Base-by-base conservation (phyloP, 2,797 vertebrate species). In the Hypotaenidia philippensis region DNA sequence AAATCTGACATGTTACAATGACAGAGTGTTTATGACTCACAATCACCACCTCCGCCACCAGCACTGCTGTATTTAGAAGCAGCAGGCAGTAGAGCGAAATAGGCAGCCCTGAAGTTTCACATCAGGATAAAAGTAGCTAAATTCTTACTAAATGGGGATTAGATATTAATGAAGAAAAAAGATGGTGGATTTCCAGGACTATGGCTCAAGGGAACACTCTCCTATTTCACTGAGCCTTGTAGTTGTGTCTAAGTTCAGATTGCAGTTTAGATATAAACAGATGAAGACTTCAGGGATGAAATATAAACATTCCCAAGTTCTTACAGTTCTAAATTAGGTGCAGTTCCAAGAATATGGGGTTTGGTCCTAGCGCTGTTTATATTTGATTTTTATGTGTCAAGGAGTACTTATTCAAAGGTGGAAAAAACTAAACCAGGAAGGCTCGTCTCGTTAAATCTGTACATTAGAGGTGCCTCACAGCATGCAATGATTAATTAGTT, bases 21-120 rank as follows among this genome's bases (percentile, higher is more conserved):
- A 96, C 95, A 96, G 94, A 97, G 95, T 96, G 95, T 97, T 97
- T 98, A 97, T 97, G 96, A 97, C 95, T 98, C 96, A 95, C 87
- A 93, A 79, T 97, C 96, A 89, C 96, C 96, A 93, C 92, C 90
- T 96, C 96, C 92, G 27, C 92, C 50, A 94, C 95, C 92, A 91
- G 92, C 94, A 87, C 80, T 74, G 95, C 96, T 97, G 94, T 97
- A 97, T 97, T 97, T 98, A 97, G 97, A 97, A 96, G 94, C 96
- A 96, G 96, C 95, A 97, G 96, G 94, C 96, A 96, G 71, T 49
- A 49, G 83, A 97, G 85, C 38, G 75, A 97, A 96, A 95, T 45
- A 95, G 91, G 89, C 96, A 97, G 96, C 91, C 95, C 92, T 89
- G 68, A 98, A 97, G 96, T 97, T 97, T 97, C 95, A 93, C 91